These are phyloP conservation scores for Mycteria americana DNA, from an alignment of 2,797 vertebrate species.

Conservation along the genomic window DNA sequence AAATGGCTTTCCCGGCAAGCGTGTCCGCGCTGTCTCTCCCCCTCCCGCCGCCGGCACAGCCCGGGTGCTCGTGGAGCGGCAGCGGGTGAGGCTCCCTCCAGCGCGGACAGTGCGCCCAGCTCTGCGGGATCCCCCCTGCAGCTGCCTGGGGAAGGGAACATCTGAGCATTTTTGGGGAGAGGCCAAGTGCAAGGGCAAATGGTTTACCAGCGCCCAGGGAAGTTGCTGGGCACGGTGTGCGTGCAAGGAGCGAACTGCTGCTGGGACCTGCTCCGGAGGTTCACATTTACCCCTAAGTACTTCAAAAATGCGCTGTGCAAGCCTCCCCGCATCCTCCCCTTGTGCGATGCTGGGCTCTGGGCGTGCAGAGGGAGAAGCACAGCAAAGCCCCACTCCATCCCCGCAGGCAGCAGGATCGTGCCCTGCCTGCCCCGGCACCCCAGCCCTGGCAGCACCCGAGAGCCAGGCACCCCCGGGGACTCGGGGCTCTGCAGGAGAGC, in stretches of 20 bases:
- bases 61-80: fast-evolving
- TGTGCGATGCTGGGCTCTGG: fast-evolving
- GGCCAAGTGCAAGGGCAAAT: neutral
- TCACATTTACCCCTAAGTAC: fast-evolving
- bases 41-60: neutral
- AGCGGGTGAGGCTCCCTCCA: fast-evolving
- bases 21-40: neutral
- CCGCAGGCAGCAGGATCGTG: neutral
- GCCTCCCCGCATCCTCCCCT: neutral
- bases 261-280: neutral
- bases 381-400: neutral
- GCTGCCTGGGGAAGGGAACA: neutral
- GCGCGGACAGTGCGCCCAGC: neutral
- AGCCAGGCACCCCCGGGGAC: neutral
- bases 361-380: neutral
- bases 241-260: neutral
- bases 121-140: neutral
- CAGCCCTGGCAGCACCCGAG: neutral
- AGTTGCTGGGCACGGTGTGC: fast-evolving
- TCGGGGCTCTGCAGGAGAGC: neutral
- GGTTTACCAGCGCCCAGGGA: fast-evolving
- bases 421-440: neutral
- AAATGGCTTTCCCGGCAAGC: neutral
- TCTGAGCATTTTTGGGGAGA: neutral
- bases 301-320: fast-evolving